Percentiles rank a stretch among this genome's conserved stretches.
Evolutionary conservation across 2,113 vertebrate genomes (phyloP).

Genomic region (Dipodomys stephensi): DNA sequence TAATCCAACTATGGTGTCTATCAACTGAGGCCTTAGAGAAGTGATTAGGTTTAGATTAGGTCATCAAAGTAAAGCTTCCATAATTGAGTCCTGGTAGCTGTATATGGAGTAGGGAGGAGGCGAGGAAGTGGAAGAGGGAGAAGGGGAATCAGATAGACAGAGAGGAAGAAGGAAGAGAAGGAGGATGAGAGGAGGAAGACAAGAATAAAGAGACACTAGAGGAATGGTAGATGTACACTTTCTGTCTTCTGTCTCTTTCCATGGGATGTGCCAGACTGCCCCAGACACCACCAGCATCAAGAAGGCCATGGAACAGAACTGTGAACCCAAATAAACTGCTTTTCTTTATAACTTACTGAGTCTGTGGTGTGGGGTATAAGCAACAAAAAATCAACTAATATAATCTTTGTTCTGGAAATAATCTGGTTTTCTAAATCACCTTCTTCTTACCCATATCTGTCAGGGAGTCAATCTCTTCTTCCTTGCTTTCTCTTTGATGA

Average conservation of each 20-base stretch:
- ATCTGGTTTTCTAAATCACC: neutral
- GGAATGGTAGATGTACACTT: neutral
- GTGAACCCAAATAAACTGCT: neutral
- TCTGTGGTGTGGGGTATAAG: neutral
- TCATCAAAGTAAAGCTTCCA: no score
- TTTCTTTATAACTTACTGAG: neutral
- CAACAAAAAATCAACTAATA: neutral
- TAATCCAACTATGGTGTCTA: neutral
- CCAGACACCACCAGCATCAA: neutral
- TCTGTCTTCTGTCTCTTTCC: neutral
- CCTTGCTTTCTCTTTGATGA: neutral
- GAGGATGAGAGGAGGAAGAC: neutral
- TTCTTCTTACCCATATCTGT: neutral
- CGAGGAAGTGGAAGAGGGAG: neutral
- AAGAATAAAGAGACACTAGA: neutral
- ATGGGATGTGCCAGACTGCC: no score
- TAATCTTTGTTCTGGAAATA: neutral
- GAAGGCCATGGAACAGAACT: neutral
- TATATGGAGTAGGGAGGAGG: no score
- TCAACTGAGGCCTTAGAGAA: neutral
- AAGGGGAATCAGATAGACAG: neutral
- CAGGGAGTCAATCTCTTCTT: neutral
- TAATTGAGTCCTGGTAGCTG: no score
- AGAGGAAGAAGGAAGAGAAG: neutral
- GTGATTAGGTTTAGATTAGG: neutral